Percentiles rank a stretch among this genome's conserved stretches.
These are phyloP conservation scores for Nebria ingens DNA, from an alignment of 1,140 invertebrate species.

Conservation along the genomic window DNA sequence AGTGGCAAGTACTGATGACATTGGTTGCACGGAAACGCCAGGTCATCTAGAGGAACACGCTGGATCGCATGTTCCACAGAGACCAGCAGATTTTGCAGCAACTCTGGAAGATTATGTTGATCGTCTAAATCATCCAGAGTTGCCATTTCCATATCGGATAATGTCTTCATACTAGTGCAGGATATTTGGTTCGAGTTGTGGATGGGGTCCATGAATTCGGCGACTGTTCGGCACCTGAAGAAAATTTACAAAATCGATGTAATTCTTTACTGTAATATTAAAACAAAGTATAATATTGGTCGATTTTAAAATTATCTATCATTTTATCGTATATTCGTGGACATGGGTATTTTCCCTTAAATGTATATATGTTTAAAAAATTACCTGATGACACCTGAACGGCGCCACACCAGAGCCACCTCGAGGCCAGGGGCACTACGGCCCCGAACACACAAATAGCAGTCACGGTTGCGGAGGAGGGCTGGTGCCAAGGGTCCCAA, in stretches of 20 bases:
- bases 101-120: slow-evolving; percentile 45
- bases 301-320: no score
- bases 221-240: slow-evolving; percentile 28
- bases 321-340: no score
- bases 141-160: slow-evolving; percentile 25
- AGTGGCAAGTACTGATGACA: slow-evolving; percentile 40
- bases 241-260: no score
- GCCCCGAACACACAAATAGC: slow-evolving; percentile 27
- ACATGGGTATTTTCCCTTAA: no score
- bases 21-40: slow-evolving; percentile 47
- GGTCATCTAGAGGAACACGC: slow-evolving; percentile 51
- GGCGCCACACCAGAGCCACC: slow-evolving; percentile 28
- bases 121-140: slow-evolving; percentile 29
- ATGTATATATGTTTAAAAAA: no score
- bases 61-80: slow-evolving; percentile 56
- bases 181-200: slow-evolving; percentile 26
- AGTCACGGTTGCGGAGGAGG: slow-evolving; percentile 28
- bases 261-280: no score
- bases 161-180: slow-evolving; percentile 26
- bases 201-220: slow-evolving; percentile 26
- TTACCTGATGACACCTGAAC: slow-evolving; percentile 23
- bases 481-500: slow-evolving; percentile 25
- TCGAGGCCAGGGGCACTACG: slow-evolving; percentile 26
- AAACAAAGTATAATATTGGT: no score
- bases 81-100: slow-evolving; percentile 50